phyloP scores from a whole-genome alignment of 2,888 invertebrate species.

The Ophion ellenae region DNA sequence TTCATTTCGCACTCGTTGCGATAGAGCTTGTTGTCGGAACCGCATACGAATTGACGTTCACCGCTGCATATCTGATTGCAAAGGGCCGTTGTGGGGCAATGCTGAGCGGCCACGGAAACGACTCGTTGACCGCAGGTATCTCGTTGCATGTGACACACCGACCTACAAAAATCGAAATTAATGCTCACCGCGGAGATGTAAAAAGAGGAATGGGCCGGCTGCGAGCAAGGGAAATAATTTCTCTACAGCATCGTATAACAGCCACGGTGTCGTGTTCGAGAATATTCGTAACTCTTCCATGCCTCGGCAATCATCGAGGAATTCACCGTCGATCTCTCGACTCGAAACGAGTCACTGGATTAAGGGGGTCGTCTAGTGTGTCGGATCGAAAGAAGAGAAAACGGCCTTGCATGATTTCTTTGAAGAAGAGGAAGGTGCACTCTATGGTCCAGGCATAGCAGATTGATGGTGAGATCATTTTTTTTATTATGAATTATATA shows the following conservation, averaged over 20 bases:
- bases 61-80: constrained; percentile 91
- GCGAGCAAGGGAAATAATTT: background rate
- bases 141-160: constrained; percentile 92
- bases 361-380: background rate
- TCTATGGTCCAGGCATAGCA: no score
- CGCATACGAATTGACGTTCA: constrained; percentile 93
- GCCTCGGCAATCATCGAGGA: background rate
- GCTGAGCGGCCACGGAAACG: constrained; percentile 91
- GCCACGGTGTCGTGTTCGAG: background rate
- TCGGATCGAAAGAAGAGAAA: no score
- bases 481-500: no score
- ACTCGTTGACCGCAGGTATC: constrained; percentile 94
- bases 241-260: background rate
- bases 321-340: background rate
- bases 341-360: no score
- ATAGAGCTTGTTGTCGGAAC: constrained; percentile 95
- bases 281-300: background rate
- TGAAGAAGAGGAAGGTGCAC: no score
- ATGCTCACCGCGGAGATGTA: constrained; percentile 18
- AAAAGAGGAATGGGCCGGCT: background rate
- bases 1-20: constrained; percentile 96
- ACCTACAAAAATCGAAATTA: constrained; percentile 84
- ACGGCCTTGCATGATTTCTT: no score
- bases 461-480: no score
- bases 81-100: constrained; percentile 93